phyloP scores from a whole-genome alignment of 2,113 vertebrate species.

The Oceanodroma tethys region DNA sequence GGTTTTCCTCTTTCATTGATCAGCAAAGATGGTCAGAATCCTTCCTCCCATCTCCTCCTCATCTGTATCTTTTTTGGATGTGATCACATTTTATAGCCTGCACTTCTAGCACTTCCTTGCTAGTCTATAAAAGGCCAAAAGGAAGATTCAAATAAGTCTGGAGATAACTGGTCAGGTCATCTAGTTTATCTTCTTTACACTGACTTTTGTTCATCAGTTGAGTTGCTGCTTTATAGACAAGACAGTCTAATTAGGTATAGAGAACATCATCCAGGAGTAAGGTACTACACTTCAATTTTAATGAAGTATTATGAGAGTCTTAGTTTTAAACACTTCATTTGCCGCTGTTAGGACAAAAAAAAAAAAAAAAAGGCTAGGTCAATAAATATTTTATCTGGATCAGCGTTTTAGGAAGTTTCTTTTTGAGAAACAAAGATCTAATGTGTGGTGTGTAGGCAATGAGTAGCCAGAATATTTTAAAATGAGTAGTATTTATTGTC shows the following conservation, averaged over 20 bases:
- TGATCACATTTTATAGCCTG: not conserved
- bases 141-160: not conserved
- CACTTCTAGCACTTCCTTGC: not conserved
- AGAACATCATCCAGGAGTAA: not conserved
- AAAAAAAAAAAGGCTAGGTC: not conserved
- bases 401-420: not conserved
- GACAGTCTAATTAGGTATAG: not conserved
- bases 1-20: not conserved
- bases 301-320: not conserved
- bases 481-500: not conserved
- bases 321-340: not conserved
- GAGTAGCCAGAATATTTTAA: not conserved
- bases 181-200: not conserved
- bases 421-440: not conserved
- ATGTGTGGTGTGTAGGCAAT: accelerated
- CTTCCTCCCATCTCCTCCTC: not conserved
- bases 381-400: not conserved
- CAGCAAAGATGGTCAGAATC: not conserved
- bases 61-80: not conserved
- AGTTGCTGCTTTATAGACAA: not conserved
- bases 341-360: not conserved
- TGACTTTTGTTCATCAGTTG: not conserved
- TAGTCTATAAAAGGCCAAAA: not conserved
- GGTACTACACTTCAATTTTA: not conserved
- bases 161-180: not conserved